phyloP scores from a whole-genome alignment of 2,888 invertebrate species.

The Aplocera efformata region DNA sequence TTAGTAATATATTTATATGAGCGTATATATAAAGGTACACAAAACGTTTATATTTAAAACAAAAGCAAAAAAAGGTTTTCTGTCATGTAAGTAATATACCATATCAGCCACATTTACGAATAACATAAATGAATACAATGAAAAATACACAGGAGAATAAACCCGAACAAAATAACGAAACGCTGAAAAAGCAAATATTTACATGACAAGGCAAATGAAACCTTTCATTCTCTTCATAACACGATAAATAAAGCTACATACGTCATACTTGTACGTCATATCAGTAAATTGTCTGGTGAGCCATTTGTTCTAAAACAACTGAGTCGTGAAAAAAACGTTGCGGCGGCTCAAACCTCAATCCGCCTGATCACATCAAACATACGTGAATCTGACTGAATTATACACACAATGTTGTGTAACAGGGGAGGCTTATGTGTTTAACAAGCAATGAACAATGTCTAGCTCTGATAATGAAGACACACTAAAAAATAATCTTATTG shows the following conservation, averaged over 20 bases:
- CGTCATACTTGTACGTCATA: slow-evolving; percentile 26
- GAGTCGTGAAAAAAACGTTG: slow-evolving; percentile 49
- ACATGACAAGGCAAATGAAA: slow-evolving; percentile 28
- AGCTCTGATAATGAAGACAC: too few species aligned
- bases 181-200: slow-evolving; percentile 25
- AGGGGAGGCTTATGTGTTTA: too few species aligned
- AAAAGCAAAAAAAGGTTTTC: neutral
- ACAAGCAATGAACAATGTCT: too few species aligned
- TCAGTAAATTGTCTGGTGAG: slow-evolving; percentile 37
- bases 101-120: slow-evolving; percentile 12
- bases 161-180: neutral
- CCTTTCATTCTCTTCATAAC: slow-evolving; percentile 26
- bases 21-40: too few species aligned
- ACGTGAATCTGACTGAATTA: too few species aligned
- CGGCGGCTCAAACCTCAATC: slow-evolving; percentile 20
- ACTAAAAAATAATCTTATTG: too few species aligned
- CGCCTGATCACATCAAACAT: too few species aligned
- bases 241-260: slow-evolving; percentile 32
- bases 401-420: too few species aligned
- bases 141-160: slow-evolving; percentile 13
- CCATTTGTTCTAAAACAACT: slow-evolving; percentile 40
- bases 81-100: slow-evolving; percentile 1
- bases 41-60: neutral
- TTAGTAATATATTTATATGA: too few species aligned
- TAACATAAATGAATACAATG: slow-evolving; percentile 17